Conservation (phyloP, 2,888 invertebrate genomes). For the Frankliniella fusca region DNA sequence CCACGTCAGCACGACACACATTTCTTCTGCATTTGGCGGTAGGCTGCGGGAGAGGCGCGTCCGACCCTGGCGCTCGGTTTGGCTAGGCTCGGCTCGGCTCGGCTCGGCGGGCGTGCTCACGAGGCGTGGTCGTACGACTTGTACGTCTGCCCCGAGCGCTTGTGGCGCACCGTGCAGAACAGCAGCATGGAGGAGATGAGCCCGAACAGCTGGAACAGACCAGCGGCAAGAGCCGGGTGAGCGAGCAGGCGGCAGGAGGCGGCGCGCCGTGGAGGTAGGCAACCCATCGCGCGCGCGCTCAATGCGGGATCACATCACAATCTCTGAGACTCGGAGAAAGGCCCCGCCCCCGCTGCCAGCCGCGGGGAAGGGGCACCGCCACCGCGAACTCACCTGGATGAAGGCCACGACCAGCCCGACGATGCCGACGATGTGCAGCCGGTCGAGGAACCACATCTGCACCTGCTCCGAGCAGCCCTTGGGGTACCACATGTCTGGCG, state of each 20-base stretch:
- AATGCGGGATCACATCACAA: too few species aligned
- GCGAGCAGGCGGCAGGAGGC: background rate
- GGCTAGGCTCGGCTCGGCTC: too few species aligned
- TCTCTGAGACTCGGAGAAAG: too few species aligned
- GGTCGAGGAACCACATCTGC: slow-evolving; percentile 69
- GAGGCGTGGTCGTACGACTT: slow-evolving; percentile 59
- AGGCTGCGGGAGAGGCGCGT: too few species aligned
- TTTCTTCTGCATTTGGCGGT: too few species aligned
- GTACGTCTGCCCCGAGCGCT: slow-evolving; percentile 61
- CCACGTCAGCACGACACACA: too few species aligned
- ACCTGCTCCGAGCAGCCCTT: slow-evolving; percentile 73
- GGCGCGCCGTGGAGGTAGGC: slow-evolving; percentile 1
- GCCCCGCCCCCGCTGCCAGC: too few species aligned
- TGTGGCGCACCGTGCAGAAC: slow-evolving; percentile 68
- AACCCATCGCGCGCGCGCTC: background rate
- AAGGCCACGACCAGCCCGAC: slow-evolving; percentile 72
- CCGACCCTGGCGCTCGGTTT: too few species aligned
- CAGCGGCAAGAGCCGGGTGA: slow-evolving; percentile 15
- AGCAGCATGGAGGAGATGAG: slow-evolving; percentile 70
- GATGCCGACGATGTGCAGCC: slow-evolving; percentile 74
- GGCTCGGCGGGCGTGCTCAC: slow-evolving; percentile 44
- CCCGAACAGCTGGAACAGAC: slow-evolving; percentile 63
- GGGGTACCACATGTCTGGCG: slow-evolving; percentile 58
- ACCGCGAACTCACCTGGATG: slow-evolving; percentile 57
- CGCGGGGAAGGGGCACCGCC: background rate